A percentile compares a stretch with the other conserved stretches of the same genome.
Conservation (phyloP, 2,888 invertebrate species). For the Deilephila elpenor region DNA sequence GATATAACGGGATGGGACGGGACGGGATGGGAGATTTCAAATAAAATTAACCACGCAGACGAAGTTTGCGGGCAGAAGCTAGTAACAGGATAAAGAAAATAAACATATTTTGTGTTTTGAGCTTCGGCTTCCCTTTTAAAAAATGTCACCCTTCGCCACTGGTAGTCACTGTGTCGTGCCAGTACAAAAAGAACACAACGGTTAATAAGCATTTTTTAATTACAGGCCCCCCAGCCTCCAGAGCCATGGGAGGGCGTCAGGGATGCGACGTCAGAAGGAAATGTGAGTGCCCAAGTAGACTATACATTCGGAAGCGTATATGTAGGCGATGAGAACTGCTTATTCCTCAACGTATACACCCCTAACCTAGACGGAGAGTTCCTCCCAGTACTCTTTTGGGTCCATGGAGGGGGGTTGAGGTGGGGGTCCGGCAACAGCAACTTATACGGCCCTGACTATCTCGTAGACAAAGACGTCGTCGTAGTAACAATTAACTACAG, state of each 20-base stretch:
- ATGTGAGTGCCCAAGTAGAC: constrained; percentile 85
- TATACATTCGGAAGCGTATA: constrained; percentile 66
- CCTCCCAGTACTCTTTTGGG: constrained; percentile 84
- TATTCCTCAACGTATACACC: constrained; percentile 88
- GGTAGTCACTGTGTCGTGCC: too few species aligned
- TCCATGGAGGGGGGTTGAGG: constrained; percentile 83
- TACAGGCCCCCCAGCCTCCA: constrained; percentile 84
- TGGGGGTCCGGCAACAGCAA: constrained; percentile 81
- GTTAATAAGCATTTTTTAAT: not conserved
- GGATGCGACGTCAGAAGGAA: constrained; percentile 86
- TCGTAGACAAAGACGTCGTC: constrained; percentile 84
- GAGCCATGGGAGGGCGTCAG: constrained; percentile 84
- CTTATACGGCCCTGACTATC: constrained; percentile 78
- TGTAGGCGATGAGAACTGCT: constrained; percentile 87
- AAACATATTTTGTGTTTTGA: too few species aligned
- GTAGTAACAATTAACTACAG: constrained; percentile 85
- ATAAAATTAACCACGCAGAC: too few species aligned
- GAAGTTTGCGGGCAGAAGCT: too few species aligned
- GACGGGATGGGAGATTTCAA: too few species aligned
- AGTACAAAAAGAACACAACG: too few species aligned
- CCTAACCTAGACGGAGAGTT: constrained; percentile 81
- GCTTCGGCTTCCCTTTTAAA: too few species aligned
- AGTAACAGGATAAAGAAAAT: too few species aligned
- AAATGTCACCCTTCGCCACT: too few species aligned
- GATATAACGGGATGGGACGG: too few species aligned